Percentiles rank a stretch among this genome's conserved stretches.
Conservation (phyloP, 2,797 vertebrate genomes). For the Acipenser transmontanus region DNA sequence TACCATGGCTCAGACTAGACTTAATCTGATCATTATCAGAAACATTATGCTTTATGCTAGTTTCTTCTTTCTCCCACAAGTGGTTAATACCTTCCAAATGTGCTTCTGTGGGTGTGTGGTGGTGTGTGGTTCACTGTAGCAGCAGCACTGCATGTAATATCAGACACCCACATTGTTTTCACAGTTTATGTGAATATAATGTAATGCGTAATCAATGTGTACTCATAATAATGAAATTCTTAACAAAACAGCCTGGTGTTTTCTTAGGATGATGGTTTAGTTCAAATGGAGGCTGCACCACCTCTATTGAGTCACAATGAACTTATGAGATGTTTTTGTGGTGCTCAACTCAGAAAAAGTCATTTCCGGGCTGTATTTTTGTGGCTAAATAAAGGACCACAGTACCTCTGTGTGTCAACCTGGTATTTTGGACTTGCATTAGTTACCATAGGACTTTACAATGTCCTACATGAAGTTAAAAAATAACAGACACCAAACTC, state of each 20-base stretch:
- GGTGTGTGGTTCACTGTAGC: conserved; percentile 32
- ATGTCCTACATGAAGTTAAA: too few relatives aligned
- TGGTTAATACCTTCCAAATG: conserved; percentile 62
- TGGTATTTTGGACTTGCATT: too few relatives aligned
- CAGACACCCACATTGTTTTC: neutral
- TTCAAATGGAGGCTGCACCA: neutral
- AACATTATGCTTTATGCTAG: conserved; percentile 54
- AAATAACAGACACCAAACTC: too few relatives aligned
- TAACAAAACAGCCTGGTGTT: conserved; percentile 17
- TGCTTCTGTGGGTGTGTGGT: conserved; percentile 15
- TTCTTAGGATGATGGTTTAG: neutral
- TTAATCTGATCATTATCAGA: conserved; percentile 48
- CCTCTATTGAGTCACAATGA: conserved; percentile 3
- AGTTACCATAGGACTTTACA: too few relatives aligned
- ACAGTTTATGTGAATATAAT: too few relatives aligned
- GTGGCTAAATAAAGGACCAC: too few relatives aligned
- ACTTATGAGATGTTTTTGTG: neutral
- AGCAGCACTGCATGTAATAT: conserved; percentile 20
- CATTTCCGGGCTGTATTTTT: too few relatives aligned
- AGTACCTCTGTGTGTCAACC: too few relatives aligned
- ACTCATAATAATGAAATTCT: conserved; percentile 12
- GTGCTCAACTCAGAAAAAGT: neutral
- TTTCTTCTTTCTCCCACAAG: conserved; percentile 22
- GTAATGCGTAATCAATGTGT: neutral
- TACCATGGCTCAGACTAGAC: conserved; percentile 43